Conservation (phyloP, 2,113 vertebrate genomes). For the Carlito syrichta region DNA sequence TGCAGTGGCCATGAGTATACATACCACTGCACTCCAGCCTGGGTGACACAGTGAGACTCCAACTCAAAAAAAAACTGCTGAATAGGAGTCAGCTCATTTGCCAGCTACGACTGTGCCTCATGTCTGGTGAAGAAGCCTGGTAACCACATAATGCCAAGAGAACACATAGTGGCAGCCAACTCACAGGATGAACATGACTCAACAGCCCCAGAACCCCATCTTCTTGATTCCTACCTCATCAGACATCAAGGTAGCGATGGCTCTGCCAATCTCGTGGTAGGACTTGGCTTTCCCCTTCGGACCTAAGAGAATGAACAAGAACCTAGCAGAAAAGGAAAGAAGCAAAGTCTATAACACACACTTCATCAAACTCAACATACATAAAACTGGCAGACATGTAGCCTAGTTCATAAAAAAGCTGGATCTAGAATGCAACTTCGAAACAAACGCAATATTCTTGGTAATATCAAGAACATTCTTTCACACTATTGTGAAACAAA, state of each 20-base stretch:
- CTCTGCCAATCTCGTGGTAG: conserved; percentile 97
- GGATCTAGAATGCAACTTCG: not conserved
- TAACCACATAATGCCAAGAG: not conserved
- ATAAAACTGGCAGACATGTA: not conserved
- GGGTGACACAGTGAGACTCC: too few relatives aligned
- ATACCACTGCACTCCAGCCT: too few relatives aligned
- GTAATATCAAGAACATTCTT: not conserved
- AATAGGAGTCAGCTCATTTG: not conserved
- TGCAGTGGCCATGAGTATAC: too few relatives aligned
- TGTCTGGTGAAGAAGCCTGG: not conserved
- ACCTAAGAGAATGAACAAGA: conserved; percentile 97
- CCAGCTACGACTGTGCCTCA: not conserved
- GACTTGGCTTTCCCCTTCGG: conserved; percentile 99
- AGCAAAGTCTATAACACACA: conserved; percentile 42
- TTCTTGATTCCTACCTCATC: conserved; percentile 89
- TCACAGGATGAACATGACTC: not conserved
- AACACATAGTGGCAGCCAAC: not conserved
- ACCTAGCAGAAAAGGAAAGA: conserved; percentile 83
- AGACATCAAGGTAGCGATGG: conserved; percentile 97
- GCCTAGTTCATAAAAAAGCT: not conserved
- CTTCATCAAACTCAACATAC: not conserved
- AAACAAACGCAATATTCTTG: not conserved
- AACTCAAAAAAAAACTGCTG: too few relatives aligned
- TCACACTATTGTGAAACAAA: not conserved
- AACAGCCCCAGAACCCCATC: not conserved